phyloP scores from a whole-genome alignment of 2,888 invertebrate genomes.

The Agrochola litura region DNA sequence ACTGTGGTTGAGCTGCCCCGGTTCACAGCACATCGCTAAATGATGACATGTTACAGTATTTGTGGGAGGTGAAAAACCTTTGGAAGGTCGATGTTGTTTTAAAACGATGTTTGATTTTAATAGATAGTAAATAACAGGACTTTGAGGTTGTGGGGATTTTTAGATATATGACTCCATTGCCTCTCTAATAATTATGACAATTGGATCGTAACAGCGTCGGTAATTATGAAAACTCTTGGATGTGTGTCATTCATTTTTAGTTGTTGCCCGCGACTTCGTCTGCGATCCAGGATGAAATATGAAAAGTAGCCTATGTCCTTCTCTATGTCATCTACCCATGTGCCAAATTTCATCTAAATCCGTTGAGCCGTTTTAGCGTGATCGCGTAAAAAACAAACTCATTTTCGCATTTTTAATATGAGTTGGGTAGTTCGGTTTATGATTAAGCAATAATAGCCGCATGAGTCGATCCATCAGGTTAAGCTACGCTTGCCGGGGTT shows the following conservation, averaged over 20 bases:
- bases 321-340: no score
- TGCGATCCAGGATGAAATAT: no score
- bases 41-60: conserved; percentile 15
- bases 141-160: background rate
- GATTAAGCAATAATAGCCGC: no score
- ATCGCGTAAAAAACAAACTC: no score
- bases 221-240: background rate
- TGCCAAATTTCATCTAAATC: no score
- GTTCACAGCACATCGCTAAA: conserved; percentile 47
- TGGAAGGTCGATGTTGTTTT: background rate
- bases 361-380: no score
- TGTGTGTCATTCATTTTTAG: background rate
- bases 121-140: background rate
- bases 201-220: background rate
- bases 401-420: no score
- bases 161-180: background rate
- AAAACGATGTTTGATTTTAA: background rate
- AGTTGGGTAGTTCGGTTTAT: no score
- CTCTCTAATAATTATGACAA: background rate
- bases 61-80: conserved; percentile 40
- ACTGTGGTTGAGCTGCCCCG: conserved; percentile 6
- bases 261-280: no score
- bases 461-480: no score
- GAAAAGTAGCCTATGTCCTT: no score
- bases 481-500: no score